These are phyloP conservation scores for Neosilurus mollespiculum DNA, from an alignment of 2,797 vertebrate species.

Conservation along the genomic window DNA sequence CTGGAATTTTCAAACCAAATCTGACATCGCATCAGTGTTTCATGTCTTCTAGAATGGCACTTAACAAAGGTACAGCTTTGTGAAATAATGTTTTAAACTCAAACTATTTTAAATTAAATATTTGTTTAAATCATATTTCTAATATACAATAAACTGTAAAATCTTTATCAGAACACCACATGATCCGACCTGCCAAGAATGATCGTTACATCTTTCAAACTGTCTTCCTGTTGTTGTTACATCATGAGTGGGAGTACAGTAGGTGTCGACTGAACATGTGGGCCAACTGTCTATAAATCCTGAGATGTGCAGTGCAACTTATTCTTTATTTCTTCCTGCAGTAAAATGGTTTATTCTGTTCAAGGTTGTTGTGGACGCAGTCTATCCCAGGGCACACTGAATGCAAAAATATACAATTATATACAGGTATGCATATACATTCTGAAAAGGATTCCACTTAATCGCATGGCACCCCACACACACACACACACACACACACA, in stretches of 20 bases:
- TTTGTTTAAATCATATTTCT: neutral
- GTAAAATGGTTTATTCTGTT: neutral
- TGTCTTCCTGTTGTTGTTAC: neutral
- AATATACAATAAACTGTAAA: slow-evolving; percentile 1
- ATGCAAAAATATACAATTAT: neutral
- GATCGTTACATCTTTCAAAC: neutral
- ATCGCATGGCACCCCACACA: neutral
- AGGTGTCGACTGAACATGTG: neutral
- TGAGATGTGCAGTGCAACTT: neutral
- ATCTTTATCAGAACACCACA: neutral
- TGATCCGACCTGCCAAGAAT: neutral
- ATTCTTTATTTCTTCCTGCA: neutral
- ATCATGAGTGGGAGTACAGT: slow-evolving; percentile 12
- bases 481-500: neutral
- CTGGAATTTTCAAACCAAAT: neutral
- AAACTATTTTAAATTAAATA: neutral
- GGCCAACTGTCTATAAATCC: neutral
- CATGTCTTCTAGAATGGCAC: neutral
- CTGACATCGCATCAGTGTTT: neutral
- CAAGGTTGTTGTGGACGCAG: neutral
- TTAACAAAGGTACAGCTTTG: neutral
- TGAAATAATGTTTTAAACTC: neutral
- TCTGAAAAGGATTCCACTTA: neutral
- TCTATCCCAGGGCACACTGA: too few species aligned
- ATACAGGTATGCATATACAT: neutral